A percentile compares a stretch with the other conserved stretches of the same genome.
Conservation (phyloP, 2,888 invertebrate species). For the Elmis aenea region DNA sequence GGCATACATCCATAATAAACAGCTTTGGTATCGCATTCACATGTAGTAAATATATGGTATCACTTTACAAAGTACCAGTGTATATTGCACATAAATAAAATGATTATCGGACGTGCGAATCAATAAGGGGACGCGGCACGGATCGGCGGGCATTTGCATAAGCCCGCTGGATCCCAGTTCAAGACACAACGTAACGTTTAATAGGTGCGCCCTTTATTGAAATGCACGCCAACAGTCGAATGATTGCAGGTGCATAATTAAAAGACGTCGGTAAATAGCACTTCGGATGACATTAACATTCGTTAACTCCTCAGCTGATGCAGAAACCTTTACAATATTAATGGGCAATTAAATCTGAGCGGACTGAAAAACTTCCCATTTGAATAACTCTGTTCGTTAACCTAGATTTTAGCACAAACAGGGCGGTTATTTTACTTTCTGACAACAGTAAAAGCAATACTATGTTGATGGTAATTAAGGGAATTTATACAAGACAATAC, state of each 20-base stretch:
- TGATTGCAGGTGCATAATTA: slow-evolving; percentile 38
- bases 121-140: slow-evolving; percentile 26
- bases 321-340: too few species aligned
- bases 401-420: too few species aligned
- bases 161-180: slow-evolving; percentile 29
- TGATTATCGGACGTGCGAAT: slow-evolving; percentile 25
- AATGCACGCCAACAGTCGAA: slow-evolving; percentile 39
- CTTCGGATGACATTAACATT: slow-evolving; percentile 15
- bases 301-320: too few species aligned
- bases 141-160: slow-evolving; percentile 23
- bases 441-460: too few species aligned
- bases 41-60: slow-evolving; percentile 19
- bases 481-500: too few species aligned
- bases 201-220: slow-evolving; percentile 26
- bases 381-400: too few species aligned
- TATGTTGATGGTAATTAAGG: too few species aligned
- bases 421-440: too few species aligned
- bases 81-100: slow-evolving; percentile 25
- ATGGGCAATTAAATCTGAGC: too few species aligned
- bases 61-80: slow-evolving; percentile 23
- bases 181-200: slow-evolving; percentile 23
- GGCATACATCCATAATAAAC: slow-evolving; percentile 24
- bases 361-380: too few species aligned
- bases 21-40: slow-evolving; percentile 30
- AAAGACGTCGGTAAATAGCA: slow-evolving; percentile 23